phyloP scores from a whole-genome alignment of 1,140 invertebrate species.

The Drosophila jambulina region DNA sequence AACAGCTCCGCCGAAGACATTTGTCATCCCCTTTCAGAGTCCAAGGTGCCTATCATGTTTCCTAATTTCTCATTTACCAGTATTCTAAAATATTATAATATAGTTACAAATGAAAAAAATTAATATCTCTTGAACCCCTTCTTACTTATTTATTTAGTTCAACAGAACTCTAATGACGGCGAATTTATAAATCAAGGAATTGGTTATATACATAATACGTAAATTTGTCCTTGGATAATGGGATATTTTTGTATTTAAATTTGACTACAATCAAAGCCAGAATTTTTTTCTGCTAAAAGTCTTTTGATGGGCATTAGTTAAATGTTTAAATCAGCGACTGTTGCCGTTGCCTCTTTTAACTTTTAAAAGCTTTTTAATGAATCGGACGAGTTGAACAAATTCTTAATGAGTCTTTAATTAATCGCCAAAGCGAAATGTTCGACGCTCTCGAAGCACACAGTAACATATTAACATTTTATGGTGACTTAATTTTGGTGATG shows the following conservation, averaged over 20 bases:
- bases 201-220: too few species aligned
- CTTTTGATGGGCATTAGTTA: constrained; percentile 5
- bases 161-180: too few species aligned
- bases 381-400: constrained; percentile 70
- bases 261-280: not conserved
- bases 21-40: constrained; percentile 35
- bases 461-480: constrained; percentile 62
- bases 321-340: constrained; percentile 15
- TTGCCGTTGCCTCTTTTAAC: constrained; percentile 32
- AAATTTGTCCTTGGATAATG: too few species aligned
- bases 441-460: constrained; percentile 15
- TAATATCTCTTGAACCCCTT: too few species aligned
- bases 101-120: too few species aligned
- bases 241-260: not conserved
- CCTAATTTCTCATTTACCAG: not conserved
- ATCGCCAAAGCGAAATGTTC: constrained; percentile 64
- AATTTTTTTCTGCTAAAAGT: not conserved
- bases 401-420: constrained; percentile 83
- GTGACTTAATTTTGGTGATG: constrained; percentile 69
- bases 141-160: too few species aligned
- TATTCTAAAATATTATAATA: not conserved
- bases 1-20: constrained; percentile 38
- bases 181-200: too few species aligned
- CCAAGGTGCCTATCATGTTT: not conserved
- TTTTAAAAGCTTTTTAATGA: constrained; percentile 74